Evolutionary conservation across 2,113 vertebrate species (phyloP).

Genomic region (Crocuta crocuta): DNA sequence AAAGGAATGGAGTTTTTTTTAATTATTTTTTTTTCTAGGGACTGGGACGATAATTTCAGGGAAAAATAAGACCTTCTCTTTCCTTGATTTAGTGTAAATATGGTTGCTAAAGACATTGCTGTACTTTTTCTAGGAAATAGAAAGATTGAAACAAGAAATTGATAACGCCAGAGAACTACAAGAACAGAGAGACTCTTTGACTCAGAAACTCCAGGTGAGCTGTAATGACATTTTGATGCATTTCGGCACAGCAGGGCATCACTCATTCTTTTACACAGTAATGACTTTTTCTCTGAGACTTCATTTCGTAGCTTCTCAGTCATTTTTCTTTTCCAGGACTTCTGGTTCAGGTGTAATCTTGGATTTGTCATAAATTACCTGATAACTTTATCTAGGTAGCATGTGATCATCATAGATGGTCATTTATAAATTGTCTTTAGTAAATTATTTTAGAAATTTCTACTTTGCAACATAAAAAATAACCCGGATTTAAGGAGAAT

Average conservation of each 20-base stretch:
- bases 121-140: constrained; percentile 93
- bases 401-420: background rate
- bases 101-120: constrained; percentile 65
- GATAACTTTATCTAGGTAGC: background rate
- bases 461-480: constrained; percentile 32
- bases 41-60: constrained; percentile 20
- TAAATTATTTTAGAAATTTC: constrained; percentile 48
- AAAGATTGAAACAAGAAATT: constrained; percentile 97
- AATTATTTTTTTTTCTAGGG: background rate
- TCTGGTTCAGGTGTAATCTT: constrained; percentile 36
- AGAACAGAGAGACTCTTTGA: constrained; percentile 95
- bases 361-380: constrained; percentile 46
- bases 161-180: constrained; percentile 96
- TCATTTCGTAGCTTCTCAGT: background rate
- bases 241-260: background rate
- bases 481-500: constrained; percentile 19
- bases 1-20: background rate
- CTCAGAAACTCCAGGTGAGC: constrained; percentile 96
- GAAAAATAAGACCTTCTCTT: constrained; percentile 12
- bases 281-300: background rate
- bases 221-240: background rate
- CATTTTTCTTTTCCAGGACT: constrained; percentile 31
- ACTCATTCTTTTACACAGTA: background rate
- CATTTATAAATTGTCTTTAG: constrained; percentile 43
- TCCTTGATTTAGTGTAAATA: constrained; percentile 12